These are phyloP conservation scores for Manis crassicaudata DNA, from an alignment of 2,797 vertebrate genomes.

Conservation along the genomic window DNA sequence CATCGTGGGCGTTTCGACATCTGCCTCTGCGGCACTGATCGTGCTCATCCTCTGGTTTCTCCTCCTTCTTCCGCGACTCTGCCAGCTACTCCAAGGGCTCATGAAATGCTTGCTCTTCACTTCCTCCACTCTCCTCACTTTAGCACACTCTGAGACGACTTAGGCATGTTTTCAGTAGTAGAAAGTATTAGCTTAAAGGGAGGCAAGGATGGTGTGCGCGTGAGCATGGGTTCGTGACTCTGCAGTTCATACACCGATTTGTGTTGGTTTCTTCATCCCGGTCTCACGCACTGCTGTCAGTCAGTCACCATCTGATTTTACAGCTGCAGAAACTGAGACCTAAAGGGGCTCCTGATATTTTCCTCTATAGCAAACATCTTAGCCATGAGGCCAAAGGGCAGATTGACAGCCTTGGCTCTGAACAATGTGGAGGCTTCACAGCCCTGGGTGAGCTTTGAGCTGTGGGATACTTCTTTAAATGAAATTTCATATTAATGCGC, in stretches of 20 bases:
- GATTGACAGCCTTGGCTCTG: neutral
- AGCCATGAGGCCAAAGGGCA: neutral
- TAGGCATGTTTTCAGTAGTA: neutral
- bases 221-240: neutral
- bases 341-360: neutral
- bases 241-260: neutral
- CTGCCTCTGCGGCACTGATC: neutral
- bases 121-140: neutral
- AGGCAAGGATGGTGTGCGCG: neutral
- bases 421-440: neutral
- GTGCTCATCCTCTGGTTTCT: neutral
- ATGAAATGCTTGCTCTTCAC: neutral
- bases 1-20: neutral
- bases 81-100: neutral
- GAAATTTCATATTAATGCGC: constrained; percentile 1
- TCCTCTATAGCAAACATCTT: neutral
- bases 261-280: neutral
- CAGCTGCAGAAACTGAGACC: neutral
- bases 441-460: neutral
- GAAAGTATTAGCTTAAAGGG: neutral
- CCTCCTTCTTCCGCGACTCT: rapidly evolving
- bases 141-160: neutral
- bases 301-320: neutral
- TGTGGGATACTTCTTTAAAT: neutral
- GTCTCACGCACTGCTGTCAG: neutral